phyloP scores from a whole-genome alignment of 2,113 vertebrate species.

The Bubo bubo region DNA sequence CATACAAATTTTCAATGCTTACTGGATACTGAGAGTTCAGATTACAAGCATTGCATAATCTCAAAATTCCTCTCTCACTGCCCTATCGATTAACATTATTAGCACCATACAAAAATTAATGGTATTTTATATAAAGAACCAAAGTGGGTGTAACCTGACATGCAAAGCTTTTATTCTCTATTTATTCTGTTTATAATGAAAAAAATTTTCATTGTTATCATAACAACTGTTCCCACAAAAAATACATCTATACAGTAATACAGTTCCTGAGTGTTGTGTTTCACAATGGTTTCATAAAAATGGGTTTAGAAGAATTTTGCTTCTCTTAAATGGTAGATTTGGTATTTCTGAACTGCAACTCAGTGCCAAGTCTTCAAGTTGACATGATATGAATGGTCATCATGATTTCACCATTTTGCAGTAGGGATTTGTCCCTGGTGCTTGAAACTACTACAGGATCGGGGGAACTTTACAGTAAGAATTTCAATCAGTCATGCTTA shows the following conservation, averaged over 20 bases:
- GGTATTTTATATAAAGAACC: not conserved
- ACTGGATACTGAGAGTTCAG: not conserved
- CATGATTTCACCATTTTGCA: not conserved
- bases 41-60: accelerated
- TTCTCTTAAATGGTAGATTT: not conserved
- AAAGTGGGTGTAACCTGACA: not conserved
- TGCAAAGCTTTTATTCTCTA: not conserved
- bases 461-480: not conserved
- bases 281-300: not conserved
- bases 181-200: not conserved
- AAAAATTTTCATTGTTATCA: not conserved
- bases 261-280: not conserved
- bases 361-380: not conserved
- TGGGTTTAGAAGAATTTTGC: not conserved
- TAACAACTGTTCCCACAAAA: not conserved
- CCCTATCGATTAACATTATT: not conserved
- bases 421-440: not conserved
- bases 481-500: not conserved
- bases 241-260: accelerated
- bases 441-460: not conserved
- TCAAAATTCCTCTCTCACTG: not conserved
- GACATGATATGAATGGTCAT: not conserved
- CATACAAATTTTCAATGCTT: not conserved
- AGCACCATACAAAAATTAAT: not conserved
- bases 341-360: not conserved